Percentiles rank a stretch among this genome's conserved stretches.
Evolutionary conservation across 1,140 invertebrate species (phyloP).

Genomic region (Coenobita brevimanus): DNA sequence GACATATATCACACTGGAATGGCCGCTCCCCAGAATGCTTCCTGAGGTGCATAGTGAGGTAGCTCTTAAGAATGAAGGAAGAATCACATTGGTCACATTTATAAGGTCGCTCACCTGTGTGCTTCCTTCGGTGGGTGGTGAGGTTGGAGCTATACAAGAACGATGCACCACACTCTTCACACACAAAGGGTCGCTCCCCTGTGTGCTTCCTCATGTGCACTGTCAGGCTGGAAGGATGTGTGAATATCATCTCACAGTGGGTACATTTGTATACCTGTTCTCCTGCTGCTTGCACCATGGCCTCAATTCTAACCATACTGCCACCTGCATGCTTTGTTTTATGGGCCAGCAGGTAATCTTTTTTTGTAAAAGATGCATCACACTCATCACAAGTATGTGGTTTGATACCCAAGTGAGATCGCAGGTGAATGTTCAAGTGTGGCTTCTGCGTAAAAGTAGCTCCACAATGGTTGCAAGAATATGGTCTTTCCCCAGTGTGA

Average conservation of each 20-base stretch:
- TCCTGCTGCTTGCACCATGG: conserved; percentile 41
- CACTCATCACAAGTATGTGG: conserved; percentile 60
- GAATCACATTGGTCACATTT: conserved; percentile 58
- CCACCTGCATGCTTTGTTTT: conserved; percentile 59
- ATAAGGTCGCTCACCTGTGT: conserved; percentile 53
- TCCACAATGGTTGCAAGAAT: conserved; percentile 40
- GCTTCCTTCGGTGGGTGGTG: conserved; percentile 55
- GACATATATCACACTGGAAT: conserved; percentile 54
- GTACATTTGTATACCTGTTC: conserved; percentile 46
- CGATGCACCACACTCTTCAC: conserved; percentile 51
- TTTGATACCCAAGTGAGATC: conserved; percentile 55
- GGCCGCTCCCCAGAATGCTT: conserved; percentile 56
- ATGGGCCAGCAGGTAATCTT: conserved; percentile 56
- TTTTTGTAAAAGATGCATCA: conserved; percentile 58
- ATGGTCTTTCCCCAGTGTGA: conserved; percentile 57
- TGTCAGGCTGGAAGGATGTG: conserved; percentile 48
- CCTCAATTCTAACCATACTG: conserved; percentile 46
- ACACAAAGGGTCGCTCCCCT: conserved; percentile 51
- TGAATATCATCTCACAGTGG: conserved; percentile 54
- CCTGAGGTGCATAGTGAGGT: conserved; percentile 57
- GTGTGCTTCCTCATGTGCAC: conserved; percentile 60
- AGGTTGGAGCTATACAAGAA: conserved; percentile 60
- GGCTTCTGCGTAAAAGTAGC: conserved; percentile 45
- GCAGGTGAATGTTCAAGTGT: conserved; percentile 50
- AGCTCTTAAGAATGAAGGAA: conserved; percentile 54